These are phyloP conservation scores for Nezara viridula DNA, from an alignment of 2,888 invertebrate genomes.

Conservation along the genomic window DNA sequence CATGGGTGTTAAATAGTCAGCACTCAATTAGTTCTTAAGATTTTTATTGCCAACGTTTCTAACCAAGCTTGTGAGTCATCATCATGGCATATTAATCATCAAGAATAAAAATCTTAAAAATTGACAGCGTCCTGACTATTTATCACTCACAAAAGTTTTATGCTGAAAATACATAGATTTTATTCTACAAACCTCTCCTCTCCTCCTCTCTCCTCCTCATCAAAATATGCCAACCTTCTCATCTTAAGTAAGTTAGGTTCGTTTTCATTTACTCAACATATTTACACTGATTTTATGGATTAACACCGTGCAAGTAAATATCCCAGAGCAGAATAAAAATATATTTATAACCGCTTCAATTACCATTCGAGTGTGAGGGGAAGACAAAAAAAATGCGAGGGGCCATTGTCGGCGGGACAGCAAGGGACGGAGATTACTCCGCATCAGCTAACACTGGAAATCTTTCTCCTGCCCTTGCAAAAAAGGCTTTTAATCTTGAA, in stretches of 20 bases:
- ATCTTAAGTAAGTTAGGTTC: neutral
- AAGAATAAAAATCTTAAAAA: too few species aligned
- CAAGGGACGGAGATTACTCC: constrained; percentile 51
- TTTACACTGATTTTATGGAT: constrained; percentile 11
- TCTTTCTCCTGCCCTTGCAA: constrained; percentile 22
- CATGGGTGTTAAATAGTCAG: too few species aligned
- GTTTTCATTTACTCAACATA: neutral
- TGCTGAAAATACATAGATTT: too few species aligned
- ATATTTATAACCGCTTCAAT: constrained; percentile 45
- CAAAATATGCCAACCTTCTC: too few species aligned
- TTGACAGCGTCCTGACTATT: too few species aligned
- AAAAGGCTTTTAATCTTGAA: constrained; percentile 57
- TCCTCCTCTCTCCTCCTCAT: too few species aligned
- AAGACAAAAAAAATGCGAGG: neutral
- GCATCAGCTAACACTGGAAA: constrained; percentile 42
- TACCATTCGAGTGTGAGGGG: constrained; percentile 3
- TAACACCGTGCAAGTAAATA: neutral
- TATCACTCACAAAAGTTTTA: too few species aligned
- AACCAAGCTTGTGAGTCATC: too few species aligned
- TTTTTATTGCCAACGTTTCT: too few species aligned
- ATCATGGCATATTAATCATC: too few species aligned
- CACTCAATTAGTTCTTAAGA: too few species aligned
- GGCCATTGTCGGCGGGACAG: neutral
- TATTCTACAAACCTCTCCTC: too few species aligned
- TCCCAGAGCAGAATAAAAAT: neutral